Base-by-base conservation (phyloP, 2,797 vertebrate species). In the Rhinoraja longicauda region DNA sequence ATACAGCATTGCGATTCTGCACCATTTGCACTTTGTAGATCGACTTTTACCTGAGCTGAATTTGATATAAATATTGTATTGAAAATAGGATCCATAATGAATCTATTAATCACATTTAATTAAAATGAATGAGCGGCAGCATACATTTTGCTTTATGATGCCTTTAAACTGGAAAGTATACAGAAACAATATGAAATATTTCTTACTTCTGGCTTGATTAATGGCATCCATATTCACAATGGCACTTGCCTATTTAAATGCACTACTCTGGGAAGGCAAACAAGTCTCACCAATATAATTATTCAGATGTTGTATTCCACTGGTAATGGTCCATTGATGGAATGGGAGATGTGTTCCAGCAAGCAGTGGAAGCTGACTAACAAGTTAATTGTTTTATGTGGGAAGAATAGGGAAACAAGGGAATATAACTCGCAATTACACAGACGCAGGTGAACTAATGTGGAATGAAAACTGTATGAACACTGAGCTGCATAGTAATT, bases 321-420 rank as follows among this genome's bases (percentile, higher is more conserved):
- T 70, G 90, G 90, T 92, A 92, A 73, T 73, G 75, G 67, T 92
- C 64, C 90, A 75, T 92, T 92, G 75, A 73, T 53, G 90, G 67
- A 92, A 92, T 29, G 90, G 90, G 90, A 75, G 45, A 75, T 92
- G 90, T 57, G 36, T 75, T 92, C 90, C 92, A 70, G 90, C 90
- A 75, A 92, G 90, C 36, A 29, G 90, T 73, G 75, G 70, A 73
- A 70, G 73, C 70, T 57, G 72, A 13, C 90, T 92, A 92, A 92
- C 90, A 92, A 92, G 90, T 90, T 92, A 92, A 92, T 92, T 92
- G 90, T 92, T 91, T 92, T 75, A 92, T 92, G 39, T 53, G 70
- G 29, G 45, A 92, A 45, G 90, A 92, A 75, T 24, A 92, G 39
- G 70, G 45, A 39, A 92, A 92, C 70, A 92, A 92, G 73, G 70